A percentile compares a stretch with the other conserved stretches of the same genome.
Conservation (phyloP, 1,140 invertebrate genomes). For the Drosophila obscura region DNA sequence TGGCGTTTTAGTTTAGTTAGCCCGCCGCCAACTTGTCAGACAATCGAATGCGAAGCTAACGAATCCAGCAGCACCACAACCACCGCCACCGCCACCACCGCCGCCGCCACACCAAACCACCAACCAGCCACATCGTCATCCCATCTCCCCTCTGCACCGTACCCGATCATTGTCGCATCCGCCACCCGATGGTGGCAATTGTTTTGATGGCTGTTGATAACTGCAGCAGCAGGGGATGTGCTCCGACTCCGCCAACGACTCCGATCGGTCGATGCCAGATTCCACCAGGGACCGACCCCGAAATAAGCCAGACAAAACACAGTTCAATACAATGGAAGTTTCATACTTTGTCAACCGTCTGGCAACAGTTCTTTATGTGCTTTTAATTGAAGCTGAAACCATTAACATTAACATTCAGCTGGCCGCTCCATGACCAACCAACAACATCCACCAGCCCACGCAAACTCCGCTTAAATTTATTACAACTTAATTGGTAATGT, state of each 20-base stretch:
- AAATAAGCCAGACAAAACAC: constrained; percentile 54
- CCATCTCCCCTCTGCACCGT: constrained; percentile 2
- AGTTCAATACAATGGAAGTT: constrained; percentile 67
- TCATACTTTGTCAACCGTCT: constrained; percentile 73
- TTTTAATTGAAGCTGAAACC: constrained; percentile 67
- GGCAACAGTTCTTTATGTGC: constrained; percentile 61
- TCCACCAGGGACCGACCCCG: constrained; percentile 46
- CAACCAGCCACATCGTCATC: neutral
- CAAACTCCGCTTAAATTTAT: constrained; percentile 61
- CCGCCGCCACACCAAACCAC: neutral
- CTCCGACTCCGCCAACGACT: no score
- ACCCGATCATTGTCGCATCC: constrained; percentile 47
- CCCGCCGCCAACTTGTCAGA: constrained; percentile 73
- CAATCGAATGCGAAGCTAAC: constrained; percentile 67
- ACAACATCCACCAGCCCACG: constrained; percentile 48
- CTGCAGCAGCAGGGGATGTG: constrained; percentile 52
- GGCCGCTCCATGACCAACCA: constrained; percentile 1
- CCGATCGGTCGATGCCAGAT: constrained; percentile 12
- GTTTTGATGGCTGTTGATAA: constrained; percentile 77
- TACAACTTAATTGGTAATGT: constrained; percentile 74
- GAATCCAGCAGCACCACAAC: constrained; percentile 27
- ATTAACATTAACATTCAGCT: constrained; percentile 28
- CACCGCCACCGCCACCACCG: neutral
- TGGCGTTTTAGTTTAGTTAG: constrained; percentile 56
- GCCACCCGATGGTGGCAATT: constrained; percentile 71